Evolutionary conservation across 2,888 invertebrate genomes (phyloP).

Genomic region (Brachyptera putata): DNA sequence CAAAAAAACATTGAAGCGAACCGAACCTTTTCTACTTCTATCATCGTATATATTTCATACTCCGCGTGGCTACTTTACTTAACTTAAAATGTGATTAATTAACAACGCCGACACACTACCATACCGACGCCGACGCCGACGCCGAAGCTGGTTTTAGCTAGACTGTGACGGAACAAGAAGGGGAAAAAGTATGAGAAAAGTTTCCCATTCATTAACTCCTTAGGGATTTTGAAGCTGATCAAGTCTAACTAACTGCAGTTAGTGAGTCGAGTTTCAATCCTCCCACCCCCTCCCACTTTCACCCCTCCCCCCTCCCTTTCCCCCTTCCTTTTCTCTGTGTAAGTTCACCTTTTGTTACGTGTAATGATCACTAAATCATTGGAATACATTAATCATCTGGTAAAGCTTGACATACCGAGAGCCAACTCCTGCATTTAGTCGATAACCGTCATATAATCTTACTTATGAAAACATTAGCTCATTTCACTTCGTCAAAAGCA

Average conservation of each 20-base stretch:
- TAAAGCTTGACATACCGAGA: too few relatives aligned
- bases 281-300: too few relatives aligned
- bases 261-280: background rate
- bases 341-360: slow-evolving; percentile 8
- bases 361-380: slow-evolving; percentile 2
- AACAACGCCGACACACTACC: too few relatives aligned
- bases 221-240: slow-evolving; percentile 22
- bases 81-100: too few relatives aligned
- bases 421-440: too few relatives aligned
- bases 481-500: too few relatives aligned
- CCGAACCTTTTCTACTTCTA: background rate
- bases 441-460: too few relatives aligned
- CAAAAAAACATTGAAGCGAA: background rate
- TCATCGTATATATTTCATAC: background rate
- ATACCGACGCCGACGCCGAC: too few relatives aligned
- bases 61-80: slow-evolving; percentile 20
- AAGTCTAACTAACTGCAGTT: slow-evolving; percentile 17
- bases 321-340: background rate
- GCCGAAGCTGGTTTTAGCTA: slow-evolving; percentile 21
- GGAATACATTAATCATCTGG: background rate
- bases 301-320: too few relatives aligned
- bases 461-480: too few relatives aligned
- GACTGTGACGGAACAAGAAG: slow-evolving; percentile 19
- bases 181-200: slow-evolving; percentile 14
- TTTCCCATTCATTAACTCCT: slow-evolving; percentile 24